These are phyloP conservation scores for Acrossocheilus fasciatus DNA, from an alignment of 2,797 vertebrate species.

Conservation along the genomic window DNA sequence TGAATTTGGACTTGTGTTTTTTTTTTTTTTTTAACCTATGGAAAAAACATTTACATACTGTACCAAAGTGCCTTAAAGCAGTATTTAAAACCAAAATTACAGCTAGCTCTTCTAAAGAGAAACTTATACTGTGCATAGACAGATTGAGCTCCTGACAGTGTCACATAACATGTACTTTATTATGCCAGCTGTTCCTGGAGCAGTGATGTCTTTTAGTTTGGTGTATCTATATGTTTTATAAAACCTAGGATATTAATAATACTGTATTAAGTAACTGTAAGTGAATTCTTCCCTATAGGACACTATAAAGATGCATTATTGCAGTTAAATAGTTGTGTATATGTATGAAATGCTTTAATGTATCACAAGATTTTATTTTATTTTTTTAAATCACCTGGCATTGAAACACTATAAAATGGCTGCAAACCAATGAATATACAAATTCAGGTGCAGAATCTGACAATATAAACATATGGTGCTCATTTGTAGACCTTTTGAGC, in stretches of 20 bases:
- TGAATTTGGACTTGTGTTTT: too few species aligned
- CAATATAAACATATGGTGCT: not conserved
- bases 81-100: slow-evolving; percentile 34
- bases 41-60: slow-evolving; percentile 6
- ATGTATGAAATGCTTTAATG: not conserved
- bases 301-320: not conserved
- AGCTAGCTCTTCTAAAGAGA: not conserved
- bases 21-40: not conserved
- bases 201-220: slow-evolving; percentile 5
- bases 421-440: not conserved
- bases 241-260: not conserved
- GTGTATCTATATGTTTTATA: not conserved
- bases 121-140: not conserved
- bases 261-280: not conserved
- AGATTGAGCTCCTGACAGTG: not conserved
- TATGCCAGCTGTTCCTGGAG: not conserved
- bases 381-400: not conserved
- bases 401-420: not conserved
- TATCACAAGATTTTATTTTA: not conserved
- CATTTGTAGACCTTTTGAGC: not conserved
- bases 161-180: not conserved
- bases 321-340: not conserved
- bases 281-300: not conserved
- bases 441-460: not conserved
- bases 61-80: slow-evolving; percentile 46